Conservation (phyloP, 1,140 invertebrate species). For the Formica selysi region DNA sequence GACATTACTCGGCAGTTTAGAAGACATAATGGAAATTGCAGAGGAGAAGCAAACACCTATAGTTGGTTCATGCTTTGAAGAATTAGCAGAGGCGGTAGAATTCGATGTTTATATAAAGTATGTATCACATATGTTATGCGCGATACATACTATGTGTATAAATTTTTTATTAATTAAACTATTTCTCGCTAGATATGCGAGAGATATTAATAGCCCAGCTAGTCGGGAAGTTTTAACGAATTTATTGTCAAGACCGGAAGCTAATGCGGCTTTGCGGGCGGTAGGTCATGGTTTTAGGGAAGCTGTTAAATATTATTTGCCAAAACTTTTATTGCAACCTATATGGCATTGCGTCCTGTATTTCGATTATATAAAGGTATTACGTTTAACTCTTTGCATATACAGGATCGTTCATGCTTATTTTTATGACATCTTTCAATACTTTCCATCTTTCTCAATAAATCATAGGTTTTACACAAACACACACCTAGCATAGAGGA, state of each 20-base stretch:
- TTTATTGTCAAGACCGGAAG: constrained; percentile 90
- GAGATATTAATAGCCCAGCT: constrained; percentile 93
- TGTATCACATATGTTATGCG: constrained; percentile 31
- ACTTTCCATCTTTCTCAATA: constrained; percentile 50
- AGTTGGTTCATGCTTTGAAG: constrained; percentile 98
- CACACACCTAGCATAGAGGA: constrained; percentile 94
- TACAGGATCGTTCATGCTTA: no score
- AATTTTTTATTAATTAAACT: constrained; percentile 20
- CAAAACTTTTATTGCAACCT: constrained; percentile 97
- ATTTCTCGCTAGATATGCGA: constrained; percentile 90
- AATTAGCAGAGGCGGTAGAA: constrained; percentile 96
- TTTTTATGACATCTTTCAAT: neutral
- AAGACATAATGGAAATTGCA: constrained; percentile 98
- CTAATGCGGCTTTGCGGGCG: constrained; percentile 90
- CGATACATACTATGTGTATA: neutral
- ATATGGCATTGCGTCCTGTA: constrained; percentile 98
- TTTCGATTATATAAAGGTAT: constrained; percentile 96
- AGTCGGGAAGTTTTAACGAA: constrained; percentile 92
- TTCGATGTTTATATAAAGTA: constrained; percentile 92
- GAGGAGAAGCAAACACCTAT: constrained; percentile 96
- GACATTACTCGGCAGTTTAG: constrained; percentile 97
- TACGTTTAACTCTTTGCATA: neutral
- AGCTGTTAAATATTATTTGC: constrained; percentile 98
- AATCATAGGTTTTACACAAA: constrained; percentile 90
- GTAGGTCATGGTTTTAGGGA: constrained; percentile 97